phyloP scores from a whole-genome alignment of 2,113 vertebrate species.

The Bufo gargarizans region DNA sequence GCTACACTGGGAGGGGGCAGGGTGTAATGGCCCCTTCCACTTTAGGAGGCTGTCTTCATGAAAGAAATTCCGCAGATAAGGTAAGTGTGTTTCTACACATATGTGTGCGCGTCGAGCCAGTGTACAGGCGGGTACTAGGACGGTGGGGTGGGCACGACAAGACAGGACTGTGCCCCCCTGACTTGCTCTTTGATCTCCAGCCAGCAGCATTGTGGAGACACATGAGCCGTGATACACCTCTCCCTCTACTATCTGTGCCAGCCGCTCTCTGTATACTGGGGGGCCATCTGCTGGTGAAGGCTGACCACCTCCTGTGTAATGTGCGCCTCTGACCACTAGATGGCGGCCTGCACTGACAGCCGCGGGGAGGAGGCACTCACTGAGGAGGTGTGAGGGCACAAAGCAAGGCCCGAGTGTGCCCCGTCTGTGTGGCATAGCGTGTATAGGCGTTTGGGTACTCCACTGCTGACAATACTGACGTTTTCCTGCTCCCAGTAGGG shows the following conservation, averaged over 20 bases:
- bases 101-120: not conserved
- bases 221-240: not conserved
- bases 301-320: not conserved
- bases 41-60: not conserved
- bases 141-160: not conserved
- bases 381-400: no score
- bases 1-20: not conserved
- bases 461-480: no score
- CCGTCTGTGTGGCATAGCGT: no score
- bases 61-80: not conserved
- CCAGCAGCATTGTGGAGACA: not conserved
- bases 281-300: not conserved
- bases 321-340: not conserved
- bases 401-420: no score
- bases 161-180: not conserved
- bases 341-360: not conserved
- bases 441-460: no score
- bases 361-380: no score
- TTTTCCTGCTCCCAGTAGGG: no score
- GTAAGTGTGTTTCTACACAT: not conserved
- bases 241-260: not conserved
- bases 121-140: not conserved
- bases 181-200: not conserved
- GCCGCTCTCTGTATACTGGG: not conserved
- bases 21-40: not conserved